Evolutionary conservation across 2,888 invertebrate genomes (phyloP), one percentile per base, ranked within the genome.

Genomic region (Dinocampus coccinellae): DNA sequence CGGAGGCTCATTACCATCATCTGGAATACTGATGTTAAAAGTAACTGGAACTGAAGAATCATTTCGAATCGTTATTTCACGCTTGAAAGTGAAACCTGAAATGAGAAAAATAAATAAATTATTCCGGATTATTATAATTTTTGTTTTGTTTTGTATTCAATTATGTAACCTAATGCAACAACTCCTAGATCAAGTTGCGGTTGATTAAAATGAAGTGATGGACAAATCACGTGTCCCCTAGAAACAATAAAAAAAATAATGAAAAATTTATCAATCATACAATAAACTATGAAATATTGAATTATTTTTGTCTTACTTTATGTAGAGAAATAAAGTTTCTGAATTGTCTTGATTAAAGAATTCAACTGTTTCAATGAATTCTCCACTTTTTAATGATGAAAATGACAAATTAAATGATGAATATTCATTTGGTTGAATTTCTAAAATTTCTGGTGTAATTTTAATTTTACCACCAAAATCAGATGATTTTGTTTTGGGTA

Each of bases 211-310:
- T 84, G 88, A 29, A 92, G 80, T 9, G 90, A 88, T 1, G 92
- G 92, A 79, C 90, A 91, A 69, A 92, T 86, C 1, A 92, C 89
- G 81, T 89, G 89, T 16, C 92, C 92, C 78, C 92, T 92, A 84
- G 73, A 89, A 16, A 10, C 10, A 42, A n/a, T n/a, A 57, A 9
- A 63, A 73, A 71, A 57, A 69, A n/a, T 42, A 6, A 70, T 52
- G 61, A 20, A 69, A 67, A 53, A 42, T 22, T 29, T 20, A 36
- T 29, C 29, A 29, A 29, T 29, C 7, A 20, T 62, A 47, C 52
- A 72, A 67, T 57, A n/a, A 26, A 20, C 1, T 26, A 11, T 33
- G n/a, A 60, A 36, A n/a, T 65, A 10, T 2, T 6, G 2, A 33
- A 20, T 20, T 20, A 29, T 1, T 9, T 47, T 62, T 0, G 29